Evolutionary conservation across 2,888 invertebrate species (phyloP).

Genomic region (Psylliodes chrysocephalus): DNA sequence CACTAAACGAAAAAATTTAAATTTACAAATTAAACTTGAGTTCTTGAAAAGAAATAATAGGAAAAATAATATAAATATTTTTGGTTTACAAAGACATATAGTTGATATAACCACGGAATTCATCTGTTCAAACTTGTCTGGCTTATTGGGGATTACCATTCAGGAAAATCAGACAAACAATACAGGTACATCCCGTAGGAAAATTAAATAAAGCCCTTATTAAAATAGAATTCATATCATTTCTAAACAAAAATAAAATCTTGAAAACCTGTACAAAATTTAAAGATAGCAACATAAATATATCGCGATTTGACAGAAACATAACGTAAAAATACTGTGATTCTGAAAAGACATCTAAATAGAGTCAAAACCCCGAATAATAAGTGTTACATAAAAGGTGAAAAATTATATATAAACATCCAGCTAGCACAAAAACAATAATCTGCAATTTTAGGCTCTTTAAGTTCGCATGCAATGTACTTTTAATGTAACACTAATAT

Average conservation of each 20-base stretch:
- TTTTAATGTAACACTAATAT: no score
- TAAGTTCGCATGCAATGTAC: no score
- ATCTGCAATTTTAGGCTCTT: no score
- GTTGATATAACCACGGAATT: neutral
- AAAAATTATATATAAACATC: no score
- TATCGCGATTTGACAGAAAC: no score
- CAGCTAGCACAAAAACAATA: no score
- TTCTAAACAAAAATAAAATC: conserved; percentile 2
- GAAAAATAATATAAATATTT: conserved; percentile 19
- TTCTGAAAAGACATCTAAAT: no score
- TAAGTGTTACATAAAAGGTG: no score
- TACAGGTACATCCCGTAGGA: conserved; percentile 1
- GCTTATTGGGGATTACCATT: neutral
- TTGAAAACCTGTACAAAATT: no score
- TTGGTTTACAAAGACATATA: conserved; percentile 1
- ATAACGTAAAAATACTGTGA: no score
- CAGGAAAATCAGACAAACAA: conserved; percentile 8
- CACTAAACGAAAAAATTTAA: neutral
- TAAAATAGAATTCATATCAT: neutral
- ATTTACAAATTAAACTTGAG: conserved; percentile 5
- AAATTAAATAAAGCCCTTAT: neutral
- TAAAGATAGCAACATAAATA: no score
- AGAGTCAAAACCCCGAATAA: no score
- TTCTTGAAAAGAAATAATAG: conserved; percentile 1
- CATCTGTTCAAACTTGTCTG: conserved; percentile 6